Percentiles rank a stretch among this genome's conserved stretches.
phyloP scores from a whole-genome alignment of 2,888 invertebrate species.

The Torymus tubicola region DNA sequence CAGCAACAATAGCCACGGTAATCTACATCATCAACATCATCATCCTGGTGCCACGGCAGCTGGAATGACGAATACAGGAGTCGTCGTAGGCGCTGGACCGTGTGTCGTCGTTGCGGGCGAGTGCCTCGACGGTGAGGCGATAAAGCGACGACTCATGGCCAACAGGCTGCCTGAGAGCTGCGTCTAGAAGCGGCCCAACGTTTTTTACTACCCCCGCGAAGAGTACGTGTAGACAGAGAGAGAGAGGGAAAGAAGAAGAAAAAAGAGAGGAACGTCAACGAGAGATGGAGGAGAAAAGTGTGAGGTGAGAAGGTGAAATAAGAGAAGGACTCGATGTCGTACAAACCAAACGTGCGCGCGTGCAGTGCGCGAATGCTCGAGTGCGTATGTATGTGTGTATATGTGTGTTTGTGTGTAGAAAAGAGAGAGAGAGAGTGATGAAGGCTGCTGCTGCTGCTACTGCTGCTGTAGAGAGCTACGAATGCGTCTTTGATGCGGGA shows the following conservation, averaged over 20 bases:
- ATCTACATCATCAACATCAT: no score
- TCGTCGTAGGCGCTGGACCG: conserved; percentile 68
- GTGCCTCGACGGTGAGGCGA: conserved; percentile 88
- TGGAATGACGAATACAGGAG: conserved; percentile 59
- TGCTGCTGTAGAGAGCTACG: no score
- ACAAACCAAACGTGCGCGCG: not conserved
- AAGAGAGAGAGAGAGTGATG: no score
- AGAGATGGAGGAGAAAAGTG: not conserved
- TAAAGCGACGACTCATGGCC: conserved; percentile 91
- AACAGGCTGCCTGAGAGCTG: conserved; percentile 92
- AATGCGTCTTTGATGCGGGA: no score
- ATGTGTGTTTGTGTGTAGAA: no score
- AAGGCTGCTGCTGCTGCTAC: no score
- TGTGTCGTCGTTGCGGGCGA: conserved; percentile 76
- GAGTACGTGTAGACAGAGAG: not conserved
- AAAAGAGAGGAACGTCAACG: not conserved
- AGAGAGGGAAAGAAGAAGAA: not conserved
- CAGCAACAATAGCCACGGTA: no score
- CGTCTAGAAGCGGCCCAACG: conserved; percentile 79
- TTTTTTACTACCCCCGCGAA: no score
- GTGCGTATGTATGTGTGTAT: not conserved
- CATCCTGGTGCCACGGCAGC: conserved; percentile 61
- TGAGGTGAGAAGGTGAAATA: not conserved
- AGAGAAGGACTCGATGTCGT: not conserved
- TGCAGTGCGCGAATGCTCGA: not conserved